phyloP scores from a whole-genome alignment of 2,113 vertebrate species.

The Anser brachyrhynchus region DNA sequence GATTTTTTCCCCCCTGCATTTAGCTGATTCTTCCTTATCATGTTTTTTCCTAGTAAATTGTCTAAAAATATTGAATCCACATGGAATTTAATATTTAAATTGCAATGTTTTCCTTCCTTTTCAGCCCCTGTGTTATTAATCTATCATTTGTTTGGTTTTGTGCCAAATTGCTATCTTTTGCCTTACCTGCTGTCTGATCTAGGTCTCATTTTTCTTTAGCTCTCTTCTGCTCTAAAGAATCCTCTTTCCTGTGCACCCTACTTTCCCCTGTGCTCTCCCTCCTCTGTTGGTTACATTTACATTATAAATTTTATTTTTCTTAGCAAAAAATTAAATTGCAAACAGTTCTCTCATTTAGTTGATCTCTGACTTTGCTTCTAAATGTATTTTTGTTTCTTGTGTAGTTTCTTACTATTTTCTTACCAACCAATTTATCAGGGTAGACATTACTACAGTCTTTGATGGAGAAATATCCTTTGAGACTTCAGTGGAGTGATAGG shows the following conservation, averaged over 20 bases:
- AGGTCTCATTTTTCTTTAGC: not conserved
- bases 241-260: not conserved
- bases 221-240: not conserved
- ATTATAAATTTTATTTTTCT: not conserved
- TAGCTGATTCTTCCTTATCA: not conserved
- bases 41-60: not conserved
- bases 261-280: not conserved
- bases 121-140: not conserved
- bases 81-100: not conserved
- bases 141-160: not conserved
- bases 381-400: not conserved
- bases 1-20: not conserved
- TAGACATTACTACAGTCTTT: not conserved
- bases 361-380: not conserved
- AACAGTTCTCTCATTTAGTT: not conserved
- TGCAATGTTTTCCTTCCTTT: not conserved
- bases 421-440: not conserved
- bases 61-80: not conserved
- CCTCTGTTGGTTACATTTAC: not conserved
- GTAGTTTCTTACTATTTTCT: not conserved
- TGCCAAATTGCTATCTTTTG: not conserved
- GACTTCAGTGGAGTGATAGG: not conserved
- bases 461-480: not conserved
- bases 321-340: not conserved
- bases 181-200: not conserved